A percentile compares a stretch with the other conserved stretches of the same genome.
Conservation (phyloP, 2,888 invertebrate genomes). For the Lasioglossum vierecki region DNA sequence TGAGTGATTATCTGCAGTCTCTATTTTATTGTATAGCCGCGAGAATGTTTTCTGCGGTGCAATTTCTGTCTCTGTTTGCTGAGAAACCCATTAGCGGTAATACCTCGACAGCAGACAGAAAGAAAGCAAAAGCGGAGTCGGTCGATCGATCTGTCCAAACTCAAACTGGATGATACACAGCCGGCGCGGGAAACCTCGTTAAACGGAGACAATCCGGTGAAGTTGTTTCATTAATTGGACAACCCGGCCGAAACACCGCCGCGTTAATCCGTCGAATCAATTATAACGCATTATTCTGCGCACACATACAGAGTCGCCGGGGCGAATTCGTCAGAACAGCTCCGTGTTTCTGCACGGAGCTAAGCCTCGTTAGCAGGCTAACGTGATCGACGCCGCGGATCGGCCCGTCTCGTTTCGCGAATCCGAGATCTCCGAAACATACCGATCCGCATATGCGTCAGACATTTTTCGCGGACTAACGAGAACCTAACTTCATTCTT, state of each 20-base stretch:
- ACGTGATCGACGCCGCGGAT: not conserved
- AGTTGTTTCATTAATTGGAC: conserved; percentile 54
- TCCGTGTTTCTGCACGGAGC: not conserved
- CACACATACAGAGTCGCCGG: not conserved
- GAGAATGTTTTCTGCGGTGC: not conserved
- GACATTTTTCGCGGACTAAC: not conserved
- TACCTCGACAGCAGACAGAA: not conserved
- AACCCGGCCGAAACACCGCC: conserved; percentile 1
- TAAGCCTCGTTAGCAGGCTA: conserved; percentile 13
- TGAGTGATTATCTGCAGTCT: not conserved
- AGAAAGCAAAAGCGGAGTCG: not conserved
- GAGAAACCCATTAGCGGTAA: conserved; percentile 12
- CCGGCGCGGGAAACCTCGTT: conserved; percentile 36
- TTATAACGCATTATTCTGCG: conserved; percentile 41
- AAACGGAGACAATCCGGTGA: conserved; percentile 40
- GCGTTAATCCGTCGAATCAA: conserved; percentile 46
- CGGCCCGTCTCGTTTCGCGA: not conserved
- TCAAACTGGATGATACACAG: conserved; percentile 15
- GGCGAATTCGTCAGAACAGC: not conserved
- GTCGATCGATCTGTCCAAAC: conserved; percentile 22
- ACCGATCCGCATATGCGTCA: not conserved
- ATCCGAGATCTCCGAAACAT: not conserved
- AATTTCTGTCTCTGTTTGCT: not conserved
- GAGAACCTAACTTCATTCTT: not conserved
- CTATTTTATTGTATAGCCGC: not conserved